Conservation (phyloP, 2,113 vertebrate species). For the Ceuthmochares aereus region DNA sequence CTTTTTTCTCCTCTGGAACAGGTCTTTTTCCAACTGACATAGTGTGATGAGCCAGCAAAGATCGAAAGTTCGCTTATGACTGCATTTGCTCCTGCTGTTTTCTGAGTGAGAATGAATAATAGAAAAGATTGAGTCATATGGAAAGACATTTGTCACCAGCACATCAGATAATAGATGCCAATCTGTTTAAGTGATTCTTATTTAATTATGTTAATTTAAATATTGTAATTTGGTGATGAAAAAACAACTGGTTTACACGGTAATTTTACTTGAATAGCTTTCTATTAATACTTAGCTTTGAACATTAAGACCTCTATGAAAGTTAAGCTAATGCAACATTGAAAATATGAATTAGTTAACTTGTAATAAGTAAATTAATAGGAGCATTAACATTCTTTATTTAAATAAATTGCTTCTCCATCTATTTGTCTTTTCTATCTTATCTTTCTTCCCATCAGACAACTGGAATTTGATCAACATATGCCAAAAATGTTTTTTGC, state of each 20-base stretch:
- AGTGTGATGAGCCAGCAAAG: background rate
- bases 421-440: background rate
- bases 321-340: background rate
- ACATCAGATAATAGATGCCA: background rate
- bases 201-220: background rate
- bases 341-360: background rate
- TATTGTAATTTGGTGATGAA: background rate
- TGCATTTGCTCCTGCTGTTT: background rate
- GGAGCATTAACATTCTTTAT: background rate
- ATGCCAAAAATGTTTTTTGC: background rate
- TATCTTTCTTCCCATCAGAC: background rate
- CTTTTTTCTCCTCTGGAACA: background rate
- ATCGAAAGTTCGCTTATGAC: background rate
- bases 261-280: background rate
- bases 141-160: background rate
- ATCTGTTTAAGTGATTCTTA: background rate
- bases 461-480: background rate
- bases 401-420: background rate
- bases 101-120: background rate
- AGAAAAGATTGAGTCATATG: background rate
- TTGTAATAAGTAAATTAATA: background rate
- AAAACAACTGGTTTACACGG: background rate
- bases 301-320: background rate
- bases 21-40: background rate
- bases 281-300: background rate